Percentiles rank a stretch among this genome's conserved stretches.
phyloP scores from a whole-genome alignment of 2,888 invertebrate genomes.

The Pecten maximus region DNA sequence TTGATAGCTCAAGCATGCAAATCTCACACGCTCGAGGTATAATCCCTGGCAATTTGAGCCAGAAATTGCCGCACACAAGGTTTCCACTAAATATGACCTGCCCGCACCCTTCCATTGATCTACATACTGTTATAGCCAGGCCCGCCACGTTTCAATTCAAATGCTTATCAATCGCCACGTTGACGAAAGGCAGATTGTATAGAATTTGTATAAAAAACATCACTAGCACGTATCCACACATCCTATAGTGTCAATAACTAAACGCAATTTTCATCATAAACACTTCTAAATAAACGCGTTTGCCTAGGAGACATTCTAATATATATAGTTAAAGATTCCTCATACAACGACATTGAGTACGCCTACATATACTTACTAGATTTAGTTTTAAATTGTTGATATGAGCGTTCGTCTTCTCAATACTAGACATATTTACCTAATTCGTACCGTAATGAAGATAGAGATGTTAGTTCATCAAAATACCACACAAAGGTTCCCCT shows the following conservation, averaged over 20 bases:
- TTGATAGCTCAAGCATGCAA: not conserved
- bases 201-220: not conserved
- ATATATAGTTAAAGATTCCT: no score
- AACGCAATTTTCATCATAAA: not conserved
- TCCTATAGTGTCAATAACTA: not conserved
- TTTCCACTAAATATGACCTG: not conserved
- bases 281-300: no score
- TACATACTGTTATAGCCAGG: not conserved
- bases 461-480: not conserved
- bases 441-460: no score
- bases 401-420: not conserved
- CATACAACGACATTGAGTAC: no score
- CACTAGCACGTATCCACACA: not conserved
- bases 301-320: no score
- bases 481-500: not conserved
- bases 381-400: no score
- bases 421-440: not conserved
- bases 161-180: slow-evolving; percentile 24
- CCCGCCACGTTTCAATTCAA: slow-evolving; percentile 20
- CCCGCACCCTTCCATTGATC: not conserved
- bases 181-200: not conserved
- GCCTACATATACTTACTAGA: no score
- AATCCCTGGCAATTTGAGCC: slow-evolving; percentile 20
- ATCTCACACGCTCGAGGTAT: not conserved
- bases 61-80: not conserved